Base-by-base conservation (phyloP, 2,888 invertebrate genomes). In the Drosophila antonietae region DNA sequence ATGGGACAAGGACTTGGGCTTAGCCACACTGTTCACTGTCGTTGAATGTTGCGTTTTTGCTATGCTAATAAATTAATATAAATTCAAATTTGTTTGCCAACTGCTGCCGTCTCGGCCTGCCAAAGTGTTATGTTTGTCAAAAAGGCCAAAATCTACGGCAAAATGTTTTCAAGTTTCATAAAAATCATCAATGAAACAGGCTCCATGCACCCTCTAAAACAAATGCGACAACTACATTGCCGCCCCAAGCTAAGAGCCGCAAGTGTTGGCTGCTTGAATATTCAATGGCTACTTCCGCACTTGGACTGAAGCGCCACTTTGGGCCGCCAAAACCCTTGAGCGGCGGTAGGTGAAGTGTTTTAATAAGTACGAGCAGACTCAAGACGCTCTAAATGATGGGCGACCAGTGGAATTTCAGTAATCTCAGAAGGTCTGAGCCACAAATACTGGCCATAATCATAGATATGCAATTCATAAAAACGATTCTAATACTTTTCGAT, bases 41-140 rank as follows among this genome's bases (percentile, higher is more conserved):
- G 58, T 46, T 37, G 52, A 44, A 68, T 64, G 75, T 81, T 88
- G 85, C 86, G 78, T 77, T 82, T 89, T 84, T 83, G 78, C 87
- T 91, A 90, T 91, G 91, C 91, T 90, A 91, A 91, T 91, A 89
- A 91, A 91, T 91, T 91, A 91, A 91, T 91, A 91, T 91, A 90
- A 91, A 91, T 91, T 91, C 91, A 91, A 90, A 91, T 91, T 91
- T 88, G 88, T 81, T 89, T 88, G 87, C 88, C 87, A 89, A 89
- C 90, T 89, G 90, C 80, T 88, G 83, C 86, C 70, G 77, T 31
- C 65, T 41, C 75, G 56, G 74, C 43, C 77, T 63, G 75, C 61
- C 81, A 89, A 85, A 89, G 89, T 89, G 89, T 89, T 85, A 78
- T 86, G 80, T 85, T 75, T 82, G 88, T 82, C 85, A 70, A 69